Conservation (phyloP, 2,888 invertebrate species). For the Cyaniris semiargus region DNA sequence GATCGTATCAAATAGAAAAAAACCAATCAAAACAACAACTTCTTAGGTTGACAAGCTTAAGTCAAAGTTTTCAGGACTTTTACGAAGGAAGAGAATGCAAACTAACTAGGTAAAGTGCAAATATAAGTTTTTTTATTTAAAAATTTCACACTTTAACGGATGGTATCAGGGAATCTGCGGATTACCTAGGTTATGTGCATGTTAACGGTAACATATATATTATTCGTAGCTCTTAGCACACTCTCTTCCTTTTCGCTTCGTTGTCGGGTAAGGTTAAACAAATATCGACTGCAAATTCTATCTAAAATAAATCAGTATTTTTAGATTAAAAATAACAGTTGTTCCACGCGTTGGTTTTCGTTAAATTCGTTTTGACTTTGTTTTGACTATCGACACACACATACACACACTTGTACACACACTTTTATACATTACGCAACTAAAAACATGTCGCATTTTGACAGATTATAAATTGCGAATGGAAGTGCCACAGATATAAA, state of each 20-base stretch:
- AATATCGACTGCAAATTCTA: not conserved
- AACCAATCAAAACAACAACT: too few relatives aligned
- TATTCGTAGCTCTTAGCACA: too few relatives aligned
- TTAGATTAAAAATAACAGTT: slow-evolving; percentile 17
- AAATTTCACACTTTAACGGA: too few relatives aligned
- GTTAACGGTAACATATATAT: too few relatives aligned
- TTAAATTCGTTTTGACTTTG: slow-evolving; percentile 15
- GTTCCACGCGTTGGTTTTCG: not conserved
- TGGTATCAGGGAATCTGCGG: too few relatives aligned
- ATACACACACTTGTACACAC: not conserved
- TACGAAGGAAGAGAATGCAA: too few relatives aligned
- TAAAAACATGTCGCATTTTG: slow-evolving; percentile 14
- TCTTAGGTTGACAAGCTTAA: too few relatives aligned
- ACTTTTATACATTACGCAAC: not conserved
- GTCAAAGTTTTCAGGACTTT: too few relatives aligned
- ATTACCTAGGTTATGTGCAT: too few relatives aligned
- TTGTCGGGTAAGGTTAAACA: not conserved
- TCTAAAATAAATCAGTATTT: slow-evolving; percentile 10
- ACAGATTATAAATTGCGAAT: slow-evolving; percentile 8
- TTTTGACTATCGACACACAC: not conserved
- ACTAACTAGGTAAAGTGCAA: too few relatives aligned
- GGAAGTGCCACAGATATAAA: not conserved
- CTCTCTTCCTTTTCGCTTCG: not conserved
- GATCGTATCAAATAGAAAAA: too few relatives aligned
- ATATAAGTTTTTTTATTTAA: too few relatives aligned